Evolutionary conservation across 2,113 vertebrate species (phyloP), one percentile per base, ranked within the genome.

Genomic region (Myiozetetes cayanensis): DNA sequence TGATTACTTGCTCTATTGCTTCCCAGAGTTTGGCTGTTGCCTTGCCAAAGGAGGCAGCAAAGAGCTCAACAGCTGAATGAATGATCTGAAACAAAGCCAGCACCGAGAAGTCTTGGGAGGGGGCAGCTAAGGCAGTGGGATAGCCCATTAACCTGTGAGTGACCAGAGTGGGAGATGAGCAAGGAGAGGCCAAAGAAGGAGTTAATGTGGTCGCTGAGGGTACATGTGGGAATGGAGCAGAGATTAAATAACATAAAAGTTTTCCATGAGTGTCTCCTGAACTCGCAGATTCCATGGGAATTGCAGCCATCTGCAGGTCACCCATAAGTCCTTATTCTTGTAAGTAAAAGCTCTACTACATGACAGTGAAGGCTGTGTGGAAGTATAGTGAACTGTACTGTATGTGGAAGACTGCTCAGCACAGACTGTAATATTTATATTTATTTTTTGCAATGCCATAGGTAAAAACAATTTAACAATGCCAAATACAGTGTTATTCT

Each of bases 391-490:
- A 9, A 59, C 58, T 35, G 14, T 24, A 52, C 6, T 53, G 22
- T n/a, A 15, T 0, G 1, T 80, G 58, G 56, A 37, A 91, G 61
- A 93, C 63, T 6, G 7, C 35, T 46, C 77, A 56, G 50, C 73
- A 93, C 53, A 77, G 75, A 85, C 74, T 94, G 85, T 85, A 96
- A 97, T 98, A 97, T 95, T 98, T 96, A 96, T 97, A 97, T 98
- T 98, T 98, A 98, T 98, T 98, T 90, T 98, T 97, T 97, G 73
- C 96, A 96, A 91, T 94, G 79, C 53, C 90, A 89, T 95, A 85
- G 91, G 97, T 97, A 98, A 98, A 98, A 98, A 98, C 94, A 95
- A 92, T 96, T 97, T 96, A 97, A 97, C 97, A 97, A 97, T 91
- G 85, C 85, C 96, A 95, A 94, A 88, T 98, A 97, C 96, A 97